Conservation (phyloP, 2,888 invertebrate genomes). For the Terebella lapidaria region DNA sequence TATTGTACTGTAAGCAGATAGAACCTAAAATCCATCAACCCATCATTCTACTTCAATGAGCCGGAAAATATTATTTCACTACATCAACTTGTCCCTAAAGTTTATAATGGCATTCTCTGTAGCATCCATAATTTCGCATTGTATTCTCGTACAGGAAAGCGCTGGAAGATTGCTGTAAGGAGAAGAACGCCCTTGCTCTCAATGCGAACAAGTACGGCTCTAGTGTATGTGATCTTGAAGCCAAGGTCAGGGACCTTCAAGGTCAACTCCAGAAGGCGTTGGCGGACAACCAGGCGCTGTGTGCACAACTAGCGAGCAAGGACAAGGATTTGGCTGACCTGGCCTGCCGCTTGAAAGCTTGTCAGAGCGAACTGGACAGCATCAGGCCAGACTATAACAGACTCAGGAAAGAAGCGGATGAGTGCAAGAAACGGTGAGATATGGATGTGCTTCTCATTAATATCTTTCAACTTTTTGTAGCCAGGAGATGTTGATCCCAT, state of each 20-base stretch:
- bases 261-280: background rate
- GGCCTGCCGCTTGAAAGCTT: background rate
- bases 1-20: no score
- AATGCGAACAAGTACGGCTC: background rate
- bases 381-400: background rate
- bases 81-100: no score
- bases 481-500: background rate
- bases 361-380: background rate
- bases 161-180: background rate
- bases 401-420: background rate
- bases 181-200: background rate
- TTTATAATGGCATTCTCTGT: no score
- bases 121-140: no score
- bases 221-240: background rate
- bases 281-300: background rate
- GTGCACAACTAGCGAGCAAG: background rate
- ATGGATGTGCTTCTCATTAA: background rate
- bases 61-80: no score
- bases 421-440: background rate
- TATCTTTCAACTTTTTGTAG: background rate
- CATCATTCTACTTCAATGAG: no score
- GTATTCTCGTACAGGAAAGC: background rate
- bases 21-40: no score
- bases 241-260: background rate
- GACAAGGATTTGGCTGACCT: constrained; percentile 1